Evolutionary conservation across 1,140 invertebrate species (phyloP), one percentile per base, ranked within the genome.

Genomic region (Notospermus geniculatus): DNA sequence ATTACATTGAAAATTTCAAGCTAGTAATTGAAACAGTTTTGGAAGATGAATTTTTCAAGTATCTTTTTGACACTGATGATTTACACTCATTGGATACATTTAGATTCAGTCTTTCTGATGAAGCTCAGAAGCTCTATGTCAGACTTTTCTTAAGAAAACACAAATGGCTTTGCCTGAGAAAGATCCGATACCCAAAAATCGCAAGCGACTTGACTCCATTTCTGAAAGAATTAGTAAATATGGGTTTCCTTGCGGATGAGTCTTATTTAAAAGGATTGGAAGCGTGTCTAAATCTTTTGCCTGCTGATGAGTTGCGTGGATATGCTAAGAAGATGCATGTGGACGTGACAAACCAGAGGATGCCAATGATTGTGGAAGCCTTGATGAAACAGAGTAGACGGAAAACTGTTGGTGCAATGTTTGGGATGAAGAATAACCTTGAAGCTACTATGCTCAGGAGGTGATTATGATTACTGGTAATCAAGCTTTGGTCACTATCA

Each of bases 121-220:
- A 69, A 30, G 75, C 77, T 25, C 79, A 84, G 66, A 82, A 80
- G 65, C 64, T 86, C 4, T 85, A 82, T 74, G 78, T 85, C 5
- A 64, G 83, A 28, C 64, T 86, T 22, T 83, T 84, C 62, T 75
- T 80, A 50, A 70, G 85, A 53, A 84, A 85, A 70, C 74, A 78
- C 39, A 67, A 71, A 30, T 85, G 84, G 84, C 69, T 81, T 13
- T 67, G 71, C 36, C 15, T 70, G 2, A 64, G 57, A 19, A 78
- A 79, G 62, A 73, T 85, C 9, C 78, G 78, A 25, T 85, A 85
- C 66, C 72, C 76, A 53, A 77, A 82, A 62, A 83, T 85, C 56
- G 70, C 69, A 30, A 66, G 73, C 25, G 71, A 83, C 67, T 64
- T 82, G 43, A 64, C 59, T 9, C 59, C 65, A 23, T 59, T 67